Conservation (phyloP, 2,888 invertebrate species). For the Prosopocoilus inquinatus region DNA sequence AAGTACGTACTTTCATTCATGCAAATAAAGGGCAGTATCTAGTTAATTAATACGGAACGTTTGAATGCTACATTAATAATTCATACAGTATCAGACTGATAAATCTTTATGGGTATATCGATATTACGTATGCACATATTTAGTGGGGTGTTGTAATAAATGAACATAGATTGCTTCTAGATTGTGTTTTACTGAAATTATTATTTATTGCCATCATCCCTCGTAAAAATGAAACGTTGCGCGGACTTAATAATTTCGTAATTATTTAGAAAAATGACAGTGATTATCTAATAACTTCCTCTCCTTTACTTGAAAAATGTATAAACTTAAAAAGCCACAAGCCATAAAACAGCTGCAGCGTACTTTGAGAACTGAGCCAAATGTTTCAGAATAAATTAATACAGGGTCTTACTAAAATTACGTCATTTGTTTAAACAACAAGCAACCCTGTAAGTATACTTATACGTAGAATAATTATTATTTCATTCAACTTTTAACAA, state of each 20-base stretch:
- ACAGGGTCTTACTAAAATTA: too few relatives aligned
- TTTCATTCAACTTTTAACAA: too few relatives aligned
- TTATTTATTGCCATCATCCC: conserved; percentile 5
- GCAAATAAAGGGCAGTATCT: conserved; percentile 14
- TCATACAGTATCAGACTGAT: conserved; percentile 48
- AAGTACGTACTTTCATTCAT: background rate
- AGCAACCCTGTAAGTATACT: too few relatives aligned
- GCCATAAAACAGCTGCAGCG: too few relatives aligned
- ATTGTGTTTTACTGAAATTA: background rate
- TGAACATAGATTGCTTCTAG: conserved; percentile 9
- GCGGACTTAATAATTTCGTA: conserved; percentile 1
- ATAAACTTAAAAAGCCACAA: too few relatives aligned
- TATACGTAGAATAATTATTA: too few relatives aligned
- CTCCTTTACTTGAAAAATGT: too few relatives aligned
- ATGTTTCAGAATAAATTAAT: too few relatives aligned
- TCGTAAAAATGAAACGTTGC: conserved; percentile 13
- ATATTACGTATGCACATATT: conserved; percentile 49
- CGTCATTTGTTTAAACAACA: too few relatives aligned
- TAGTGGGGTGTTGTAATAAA: conserved; percentile 22
- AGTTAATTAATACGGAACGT: conserved; percentile 33
- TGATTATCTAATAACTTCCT: too few relatives aligned
- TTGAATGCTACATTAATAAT: conserved; percentile 45
- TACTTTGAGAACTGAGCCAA: too few relatives aligned
- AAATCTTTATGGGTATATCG: conserved; percentile 46
- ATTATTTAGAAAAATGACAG: too few relatives aligned